phyloP scores from a whole-genome alignment of 2,888 invertebrate species.

The Cerceris rybyensis region DNA sequence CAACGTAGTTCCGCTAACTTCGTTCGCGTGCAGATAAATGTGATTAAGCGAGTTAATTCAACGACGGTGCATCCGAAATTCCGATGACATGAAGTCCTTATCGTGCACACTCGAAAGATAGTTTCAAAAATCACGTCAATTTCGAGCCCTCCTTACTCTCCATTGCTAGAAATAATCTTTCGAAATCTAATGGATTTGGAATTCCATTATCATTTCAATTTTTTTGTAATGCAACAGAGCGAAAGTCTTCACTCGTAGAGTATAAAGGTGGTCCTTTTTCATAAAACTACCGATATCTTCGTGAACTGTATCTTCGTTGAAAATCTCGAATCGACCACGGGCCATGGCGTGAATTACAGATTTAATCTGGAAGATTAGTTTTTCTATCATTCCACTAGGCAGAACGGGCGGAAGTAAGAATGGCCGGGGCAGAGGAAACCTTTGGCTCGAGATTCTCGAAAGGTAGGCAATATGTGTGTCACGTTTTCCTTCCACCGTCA shows the following conservation, averaged over 20 bases:
- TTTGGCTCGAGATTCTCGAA: conserved; percentile 66
- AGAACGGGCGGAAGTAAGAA: conserved; percentile 10
- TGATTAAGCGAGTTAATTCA: conserved; percentile 4
- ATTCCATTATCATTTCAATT: too few species aligned
- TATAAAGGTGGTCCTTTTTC: conserved; percentile 29
- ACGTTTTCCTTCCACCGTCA: conserved; percentile 60
- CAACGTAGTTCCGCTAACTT: conserved; percentile 24
- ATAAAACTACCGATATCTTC: conserved; percentile 30
- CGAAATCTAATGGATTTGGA: too few species aligned
- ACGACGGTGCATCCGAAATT: too few species aligned
- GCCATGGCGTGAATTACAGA: conserved; percentile 57
- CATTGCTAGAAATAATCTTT: too few species aligned
- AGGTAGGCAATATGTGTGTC: conserved; percentile 74
- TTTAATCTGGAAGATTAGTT: conserved; percentile 63
- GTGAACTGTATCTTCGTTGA: conserved; percentile 27
- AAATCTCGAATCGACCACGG: conserved; percentile 29
- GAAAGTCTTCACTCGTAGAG: too few species aligned
- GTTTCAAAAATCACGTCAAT: too few species aligned
- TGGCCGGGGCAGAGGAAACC: conserved; percentile 37
- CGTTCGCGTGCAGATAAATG: conserved; percentile 39
- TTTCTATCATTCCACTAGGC: conserved; percentile 51
- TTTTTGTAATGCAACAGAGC: too few species aligned
- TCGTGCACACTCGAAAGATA: too few species aligned
- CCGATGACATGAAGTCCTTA: too few species aligned
- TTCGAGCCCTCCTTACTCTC: too few species aligned